Evolutionary conservation across 2,888 invertebrate genomes (phyloP).

Genomic region (Hydrotaea diabolus): DNA sequence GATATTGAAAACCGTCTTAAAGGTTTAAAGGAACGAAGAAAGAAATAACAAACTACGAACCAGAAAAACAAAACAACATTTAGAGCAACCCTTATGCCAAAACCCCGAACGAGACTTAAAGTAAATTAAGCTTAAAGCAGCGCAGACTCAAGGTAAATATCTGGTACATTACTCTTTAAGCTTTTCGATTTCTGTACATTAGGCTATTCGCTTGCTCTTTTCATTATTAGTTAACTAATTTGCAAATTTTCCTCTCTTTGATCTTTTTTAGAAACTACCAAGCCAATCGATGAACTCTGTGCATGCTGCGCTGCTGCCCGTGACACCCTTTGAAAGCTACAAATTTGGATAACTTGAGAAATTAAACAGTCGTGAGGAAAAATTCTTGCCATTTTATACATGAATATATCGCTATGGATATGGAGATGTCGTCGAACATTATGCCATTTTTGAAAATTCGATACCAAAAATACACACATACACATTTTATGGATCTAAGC

Average conservation of each 20-base stretch:
- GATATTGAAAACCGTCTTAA: conserved; percentile 64
- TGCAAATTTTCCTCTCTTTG: background rate
- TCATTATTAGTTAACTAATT: background rate
- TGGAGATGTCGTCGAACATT: conserved; percentile 26
- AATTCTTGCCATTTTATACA: conserved; percentile 58
- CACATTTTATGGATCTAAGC: conserved; percentile 14
- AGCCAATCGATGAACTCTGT: background rate
- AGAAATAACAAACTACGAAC: conserved; percentile 25
- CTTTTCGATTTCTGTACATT: background rate
- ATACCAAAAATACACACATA: background rate
- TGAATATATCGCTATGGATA: conserved; percentile 37
- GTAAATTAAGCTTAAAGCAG: conserved; percentile 39
- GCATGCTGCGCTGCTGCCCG: background rate
- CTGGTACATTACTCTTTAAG: background rate
- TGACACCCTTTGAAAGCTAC: background rate
- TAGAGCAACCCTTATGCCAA: conserved; percentile 17
- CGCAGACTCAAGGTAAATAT: conserved; percentile 59
- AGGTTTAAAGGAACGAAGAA: conserved; percentile 38
- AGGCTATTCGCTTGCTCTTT: too few species aligned
- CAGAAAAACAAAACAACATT: conserved; percentile 5
- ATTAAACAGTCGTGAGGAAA: conserved; percentile 47
- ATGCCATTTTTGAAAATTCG: conserved; percentile 32
- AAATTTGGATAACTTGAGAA: conserved; percentile 33
- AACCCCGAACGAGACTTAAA: conserved; percentile 52
- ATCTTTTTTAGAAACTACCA: conserved; percentile 47